Conservation (phyloP, 2,797 vertebrate genomes). For the Caiman crocodilus region DNA sequence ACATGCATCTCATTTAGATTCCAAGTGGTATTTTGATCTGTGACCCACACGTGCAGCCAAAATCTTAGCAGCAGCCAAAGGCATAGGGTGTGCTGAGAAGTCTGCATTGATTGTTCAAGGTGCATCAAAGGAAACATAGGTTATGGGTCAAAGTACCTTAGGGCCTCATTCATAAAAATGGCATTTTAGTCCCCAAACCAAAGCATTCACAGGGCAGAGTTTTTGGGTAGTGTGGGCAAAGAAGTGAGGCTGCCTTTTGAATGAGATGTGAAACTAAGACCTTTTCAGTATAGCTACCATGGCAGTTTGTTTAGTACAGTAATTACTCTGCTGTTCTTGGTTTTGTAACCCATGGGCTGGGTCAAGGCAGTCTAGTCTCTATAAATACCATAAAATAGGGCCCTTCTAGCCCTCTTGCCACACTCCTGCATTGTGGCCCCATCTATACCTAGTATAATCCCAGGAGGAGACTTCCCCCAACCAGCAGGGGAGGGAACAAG, state of each 20-base stretch:
- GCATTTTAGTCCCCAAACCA: background rate
- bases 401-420: background rate
- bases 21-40: background rate
- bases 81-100: background rate
- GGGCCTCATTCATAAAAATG: background rate
- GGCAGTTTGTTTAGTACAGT: background rate
- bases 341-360: background rate
- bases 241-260: background rate
- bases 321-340: background rate
- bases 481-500: too few species aligned
- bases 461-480: background rate
- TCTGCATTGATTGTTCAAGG: background rate
- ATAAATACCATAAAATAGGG: background rate
- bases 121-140: background rate
- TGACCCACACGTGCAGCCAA: background rate
- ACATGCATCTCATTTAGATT: background rate
- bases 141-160: background rate
- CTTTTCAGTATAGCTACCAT: background rate
- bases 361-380: background rate
- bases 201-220: background rate
- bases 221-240: background rate
- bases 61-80: background rate
- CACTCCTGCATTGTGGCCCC: background rate
- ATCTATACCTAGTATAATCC: background rate
- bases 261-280: background rate